Percentiles rank a stretch among this genome's conserved stretches.
Evolutionary conservation across 2,888 invertebrate species (phyloP).

Genomic region (Eurytoma californica): DNA sequence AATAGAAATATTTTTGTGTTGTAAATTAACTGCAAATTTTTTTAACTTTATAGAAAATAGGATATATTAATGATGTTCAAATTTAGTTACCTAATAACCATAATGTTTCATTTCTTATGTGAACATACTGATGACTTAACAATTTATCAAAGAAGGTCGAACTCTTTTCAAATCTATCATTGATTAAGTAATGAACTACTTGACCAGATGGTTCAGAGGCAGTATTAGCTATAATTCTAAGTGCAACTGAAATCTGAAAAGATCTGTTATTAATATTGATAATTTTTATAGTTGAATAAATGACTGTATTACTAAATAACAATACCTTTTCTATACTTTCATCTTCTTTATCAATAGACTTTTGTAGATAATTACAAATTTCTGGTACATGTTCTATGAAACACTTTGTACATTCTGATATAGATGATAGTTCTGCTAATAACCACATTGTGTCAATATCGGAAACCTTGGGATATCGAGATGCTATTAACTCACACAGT

Average conservation of each 20-base stretch:
- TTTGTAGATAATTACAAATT: constrained; percentile 53
- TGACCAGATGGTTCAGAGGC: constrained; percentile 63
- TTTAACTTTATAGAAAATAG: not conserved
- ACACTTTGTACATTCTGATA: constrained; percentile 56
- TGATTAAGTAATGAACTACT: constrained; percentile 62
- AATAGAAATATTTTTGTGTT: constrained; percentile 23
- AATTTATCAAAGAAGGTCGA: constrained; percentile 61
- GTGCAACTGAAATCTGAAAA: constrained; percentile 64
- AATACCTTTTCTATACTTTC: constrained; percentile 60
- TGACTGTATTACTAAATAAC: constrained; percentile 2
- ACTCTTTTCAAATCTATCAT: constrained; percentile 57
- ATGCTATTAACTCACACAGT: constrained; percentile 58
- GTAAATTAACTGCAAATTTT: not conserved
- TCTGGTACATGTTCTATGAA: constrained; percentile 48
- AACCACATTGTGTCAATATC: constrained; percentile 66
- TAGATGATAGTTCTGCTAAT: constrained; percentile 68
- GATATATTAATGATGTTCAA: constrained; percentile 27
- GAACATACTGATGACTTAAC: constrained; percentile 62
- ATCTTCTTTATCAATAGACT: constrained; percentile 39
- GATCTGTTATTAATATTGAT: not conserved
- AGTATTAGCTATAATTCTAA: constrained; percentile 69
- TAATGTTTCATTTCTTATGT: constrained; percentile 69
- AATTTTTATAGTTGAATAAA: constrained; percentile 16
- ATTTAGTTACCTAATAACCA: constrained; percentile 70
- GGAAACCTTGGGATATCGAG: constrained; percentile 55